Conservation (phyloP, 1,140 invertebrate genomes). For the Atopsyche davidsoni region DNA sequence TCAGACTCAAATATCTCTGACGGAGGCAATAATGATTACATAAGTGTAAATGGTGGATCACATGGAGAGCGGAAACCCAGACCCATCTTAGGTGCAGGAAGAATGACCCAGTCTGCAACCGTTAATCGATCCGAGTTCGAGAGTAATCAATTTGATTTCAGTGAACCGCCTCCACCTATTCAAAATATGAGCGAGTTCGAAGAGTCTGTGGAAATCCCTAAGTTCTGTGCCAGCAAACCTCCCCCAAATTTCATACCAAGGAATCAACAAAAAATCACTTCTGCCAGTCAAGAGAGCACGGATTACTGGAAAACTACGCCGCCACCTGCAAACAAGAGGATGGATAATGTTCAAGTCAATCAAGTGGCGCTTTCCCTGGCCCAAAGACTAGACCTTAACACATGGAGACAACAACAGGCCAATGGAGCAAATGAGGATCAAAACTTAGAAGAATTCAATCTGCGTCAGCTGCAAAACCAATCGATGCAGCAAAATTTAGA, state of each 20-base stretch:
- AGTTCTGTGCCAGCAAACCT: conserved; percentile 22
- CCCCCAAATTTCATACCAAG: conserved; percentile 23
- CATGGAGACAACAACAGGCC: conserved; percentile 24
- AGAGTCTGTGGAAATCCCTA: conserved; percentile 12
- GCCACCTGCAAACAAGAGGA: conserved; percentile 7
- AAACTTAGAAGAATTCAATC: too few relatives aligned
- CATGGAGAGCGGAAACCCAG: conserved; percentile 22
- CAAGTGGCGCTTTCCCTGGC: conserved; percentile 2
- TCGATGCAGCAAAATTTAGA: too few relatives aligned
- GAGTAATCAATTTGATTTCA: conserved; percentile 18
- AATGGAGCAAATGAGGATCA: conserved; percentile 17
- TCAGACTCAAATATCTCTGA: conserved; percentile 16
- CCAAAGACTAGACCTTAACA: conserved; percentile 22
- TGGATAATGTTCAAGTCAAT: conserved; percentile 1
- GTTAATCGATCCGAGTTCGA: too few relatives aligned
- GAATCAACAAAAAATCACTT: conserved; percentile 1
- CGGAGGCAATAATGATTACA: background rate
- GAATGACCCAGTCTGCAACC: conserved; percentile 12
- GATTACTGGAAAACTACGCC: conserved; percentile 26
- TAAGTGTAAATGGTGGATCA: background rate
- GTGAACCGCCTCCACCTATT: conserved; percentile 10
- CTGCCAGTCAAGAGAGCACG: conserved; percentile 13
- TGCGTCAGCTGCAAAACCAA: too few relatives aligned
- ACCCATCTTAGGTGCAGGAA: conserved; percentile 26
- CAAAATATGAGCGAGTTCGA: background rate